phyloP scores from a whole-genome alignment of 2,888 invertebrate species.

The Microctonus aethiopoides region DNA sequence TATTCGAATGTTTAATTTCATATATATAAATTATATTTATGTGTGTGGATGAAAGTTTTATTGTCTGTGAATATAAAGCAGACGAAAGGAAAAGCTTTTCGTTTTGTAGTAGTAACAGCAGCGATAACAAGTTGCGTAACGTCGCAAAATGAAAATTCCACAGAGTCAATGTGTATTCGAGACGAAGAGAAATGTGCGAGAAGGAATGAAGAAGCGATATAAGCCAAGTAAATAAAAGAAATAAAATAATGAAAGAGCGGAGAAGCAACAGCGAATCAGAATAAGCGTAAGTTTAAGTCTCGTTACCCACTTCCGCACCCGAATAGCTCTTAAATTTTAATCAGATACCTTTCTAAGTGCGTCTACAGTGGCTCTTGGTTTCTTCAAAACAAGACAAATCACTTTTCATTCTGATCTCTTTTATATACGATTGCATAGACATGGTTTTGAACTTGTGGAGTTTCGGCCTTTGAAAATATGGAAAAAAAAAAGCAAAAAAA shows the following conservation, averaged over 20 bases:
- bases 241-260: too few relatives aligned
- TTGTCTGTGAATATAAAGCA: not conserved
- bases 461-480: not conserved
- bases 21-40: not conserved
- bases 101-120: not conserved
- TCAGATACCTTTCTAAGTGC: slow-evolving; percentile 22
- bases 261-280: not conserved
- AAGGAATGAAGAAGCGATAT: slow-evolving; percentile 13
- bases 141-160: slow-evolving; percentile 28
- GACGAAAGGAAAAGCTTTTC: not conserved
- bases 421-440: not conserved
- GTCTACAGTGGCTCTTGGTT: slow-evolving; percentile 1
- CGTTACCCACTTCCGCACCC: slow-evolving; percentile 18
- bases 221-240: not conserved
- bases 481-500: not conserved
- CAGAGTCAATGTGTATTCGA: slow-evolving; percentile 23
- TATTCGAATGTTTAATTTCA: not conserved
- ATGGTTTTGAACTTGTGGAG: not conserved
- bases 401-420: slow-evolving; percentile 10
- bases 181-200: slow-evolving; percentile 8
- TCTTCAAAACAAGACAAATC: not conserved
- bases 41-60: not conserved
- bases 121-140: not conserved
- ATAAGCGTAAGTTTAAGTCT: not conserved
- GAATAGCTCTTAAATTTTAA: slow-evolving; percentile 21